phyloP scores from a whole-genome alignment of 2,888 invertebrate genomes.

The Bursaphelenchus okinawaensis region DNA sequence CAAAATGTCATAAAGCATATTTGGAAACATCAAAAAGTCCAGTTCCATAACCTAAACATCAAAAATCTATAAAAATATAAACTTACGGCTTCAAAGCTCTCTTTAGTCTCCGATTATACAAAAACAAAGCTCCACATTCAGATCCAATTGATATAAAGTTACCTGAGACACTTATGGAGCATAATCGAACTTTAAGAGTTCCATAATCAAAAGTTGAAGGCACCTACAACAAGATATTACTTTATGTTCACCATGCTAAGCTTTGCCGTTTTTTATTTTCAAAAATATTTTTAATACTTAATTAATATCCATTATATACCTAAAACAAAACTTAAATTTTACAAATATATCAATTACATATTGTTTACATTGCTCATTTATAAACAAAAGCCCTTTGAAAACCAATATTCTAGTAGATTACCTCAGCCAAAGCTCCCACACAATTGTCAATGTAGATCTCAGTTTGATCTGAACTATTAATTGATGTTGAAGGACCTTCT shows the following conservation, averaged over 20 bases:
- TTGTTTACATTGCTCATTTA: no score
- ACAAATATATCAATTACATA: no score
- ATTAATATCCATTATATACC: no score
- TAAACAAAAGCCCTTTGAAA: no score
- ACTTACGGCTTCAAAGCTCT: slow-evolving; percentile 28
- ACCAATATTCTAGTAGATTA: not conserved
- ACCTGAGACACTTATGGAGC: slow-evolving; percentile 22
- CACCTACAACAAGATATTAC: no score
- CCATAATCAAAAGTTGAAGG: slow-evolving; percentile 33
- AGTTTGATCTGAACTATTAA: not conserved
- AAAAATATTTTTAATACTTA: no score
- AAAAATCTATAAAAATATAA: not conserved
- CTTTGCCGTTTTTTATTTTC: no score
- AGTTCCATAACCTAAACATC: not conserved
- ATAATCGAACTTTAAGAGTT: slow-evolving; percentile 21
- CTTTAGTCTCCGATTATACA: slow-evolving; percentile 28
- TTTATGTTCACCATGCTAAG: no score
- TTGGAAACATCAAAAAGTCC: no score
- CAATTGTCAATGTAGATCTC: slow-evolving; percentile 8
- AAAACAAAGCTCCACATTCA: slow-evolving; percentile 31
- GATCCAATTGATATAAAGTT: slow-evolving; percentile 29
- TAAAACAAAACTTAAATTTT: no score
- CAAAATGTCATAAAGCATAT: not conserved
- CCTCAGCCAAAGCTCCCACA: slow-evolving; percentile 10
- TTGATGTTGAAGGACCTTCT: not conserved